Conservation (phyloP, 2,888 invertebrate species). For the Trisateles emortualis region DNA sequence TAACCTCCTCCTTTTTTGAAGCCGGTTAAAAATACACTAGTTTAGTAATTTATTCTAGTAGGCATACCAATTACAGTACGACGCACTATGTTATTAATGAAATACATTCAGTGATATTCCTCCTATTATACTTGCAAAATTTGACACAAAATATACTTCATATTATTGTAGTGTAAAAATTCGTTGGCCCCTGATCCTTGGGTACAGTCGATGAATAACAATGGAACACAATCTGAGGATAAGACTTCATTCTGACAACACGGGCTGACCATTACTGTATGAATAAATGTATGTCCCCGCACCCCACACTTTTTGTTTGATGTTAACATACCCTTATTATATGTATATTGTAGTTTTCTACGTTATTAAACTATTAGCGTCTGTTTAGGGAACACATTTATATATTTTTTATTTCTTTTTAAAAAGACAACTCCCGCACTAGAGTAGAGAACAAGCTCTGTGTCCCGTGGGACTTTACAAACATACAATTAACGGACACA, state of each 20-base stretch:
- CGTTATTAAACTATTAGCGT: too few species aligned
- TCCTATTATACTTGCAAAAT: conserved; percentile 35
- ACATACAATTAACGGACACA: too few species aligned
- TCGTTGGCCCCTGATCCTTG: conserved; percentile 64
- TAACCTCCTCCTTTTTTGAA: too few species aligned
- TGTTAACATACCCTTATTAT: conserved; percentile 9
- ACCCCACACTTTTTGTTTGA: conserved; percentile 29
- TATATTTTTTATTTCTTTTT: too few species aligned
- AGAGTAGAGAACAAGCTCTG: too few species aligned
- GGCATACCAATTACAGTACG: too few species aligned
- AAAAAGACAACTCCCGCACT: too few species aligned
- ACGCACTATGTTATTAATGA: too few species aligned
- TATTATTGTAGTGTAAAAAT: conserved; percentile 66
- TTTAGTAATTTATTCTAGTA: too few species aligned
- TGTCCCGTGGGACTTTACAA: too few species aligned
- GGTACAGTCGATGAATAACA: conserved; percentile 73
- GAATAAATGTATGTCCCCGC: conserved; percentile 77
- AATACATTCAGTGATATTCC: conserved; percentile 14
- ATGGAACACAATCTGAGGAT: conserved; percentile 61
- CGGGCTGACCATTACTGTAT: conserved; percentile 75
- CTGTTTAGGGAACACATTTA: too few species aligned
- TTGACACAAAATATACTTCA: conserved; percentile 34
- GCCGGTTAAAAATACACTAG: too few species aligned
- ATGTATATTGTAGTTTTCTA: conserved; percentile 9
- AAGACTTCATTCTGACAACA: conserved; percentile 65